These are phyloP conservation scores for Pleuronectes platessa DNA, from an alignment of 2,113 vertebrate species.

Conservation along the genomic window DNA sequence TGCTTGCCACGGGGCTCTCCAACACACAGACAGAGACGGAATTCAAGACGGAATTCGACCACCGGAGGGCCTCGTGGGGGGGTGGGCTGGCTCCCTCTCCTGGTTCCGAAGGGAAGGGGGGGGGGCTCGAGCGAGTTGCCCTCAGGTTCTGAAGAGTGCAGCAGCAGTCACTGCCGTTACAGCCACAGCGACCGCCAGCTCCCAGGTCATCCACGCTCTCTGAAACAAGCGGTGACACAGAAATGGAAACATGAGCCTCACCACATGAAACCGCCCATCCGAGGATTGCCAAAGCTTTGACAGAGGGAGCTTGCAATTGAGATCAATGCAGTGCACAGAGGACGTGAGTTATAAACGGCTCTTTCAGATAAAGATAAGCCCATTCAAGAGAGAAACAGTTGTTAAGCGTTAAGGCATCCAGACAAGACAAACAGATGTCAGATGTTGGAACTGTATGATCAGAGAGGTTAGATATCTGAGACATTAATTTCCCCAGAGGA, in stretches of 20 bases:
- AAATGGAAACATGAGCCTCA: constrained; percentile 35
- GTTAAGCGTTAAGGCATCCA: constrained; percentile 75
- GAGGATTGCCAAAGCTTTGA: constrained; percentile 49
- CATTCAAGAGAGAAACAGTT: constrained; percentile 55
- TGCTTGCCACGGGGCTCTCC: too few species aligned
- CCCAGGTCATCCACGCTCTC: constrained; percentile 94
- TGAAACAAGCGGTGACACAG: constrained; percentile 80
- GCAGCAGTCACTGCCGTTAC: constrained; percentile 94
- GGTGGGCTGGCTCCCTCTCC: too few species aligned
- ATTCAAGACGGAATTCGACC: too few species aligned
- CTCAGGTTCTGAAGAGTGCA: constrained; percentile 91
- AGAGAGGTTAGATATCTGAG: constrained; percentile 63
- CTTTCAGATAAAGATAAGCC: constrained; percentile 48
- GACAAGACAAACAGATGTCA: constrained; percentile 87
- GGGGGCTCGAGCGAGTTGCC: constrained; percentile 53
- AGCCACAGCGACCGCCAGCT: constrained; percentile 91
- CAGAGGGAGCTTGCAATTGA: constrained; percentile 49
- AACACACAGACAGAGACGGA: too few species aligned
- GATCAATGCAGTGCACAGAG: constrained; percentile 45
- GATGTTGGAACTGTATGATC: constrained; percentile 72
- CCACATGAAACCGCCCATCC: constrained; percentile 4
- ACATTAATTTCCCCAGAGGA: constrained; percentile 18
- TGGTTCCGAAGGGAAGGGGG: too few species aligned
- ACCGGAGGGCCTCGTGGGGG: too few species aligned
- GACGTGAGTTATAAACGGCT: constrained; percentile 39